phyloP scores from a whole-genome alignment of 2,113 vertebrate genomes.

The Lycaon pictus region DNA sequence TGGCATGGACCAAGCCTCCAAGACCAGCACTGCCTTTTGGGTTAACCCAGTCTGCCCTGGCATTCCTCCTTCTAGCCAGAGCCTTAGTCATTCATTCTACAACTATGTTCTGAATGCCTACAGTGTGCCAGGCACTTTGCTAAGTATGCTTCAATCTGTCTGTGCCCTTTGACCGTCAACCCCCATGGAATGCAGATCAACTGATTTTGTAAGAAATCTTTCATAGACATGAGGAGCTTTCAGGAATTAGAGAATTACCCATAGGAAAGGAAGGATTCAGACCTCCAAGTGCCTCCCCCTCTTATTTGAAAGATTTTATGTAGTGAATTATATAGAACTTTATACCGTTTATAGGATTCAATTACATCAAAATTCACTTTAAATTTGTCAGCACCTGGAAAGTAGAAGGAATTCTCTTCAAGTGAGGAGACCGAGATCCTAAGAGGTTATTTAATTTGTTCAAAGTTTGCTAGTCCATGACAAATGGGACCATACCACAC shows the following conservation, averaged over 20 bases:
- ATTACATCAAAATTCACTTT: neutral
- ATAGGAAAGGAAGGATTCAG: neutral
- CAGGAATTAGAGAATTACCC: neutral
- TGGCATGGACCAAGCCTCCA: neutral
- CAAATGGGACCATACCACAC: neutral
- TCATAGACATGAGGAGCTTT: neutral
- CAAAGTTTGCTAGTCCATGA: neutral
- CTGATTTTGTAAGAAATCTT: neutral
- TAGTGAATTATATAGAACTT: neutral
- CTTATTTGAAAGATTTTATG: neutral
- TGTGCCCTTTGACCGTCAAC: accelerated
- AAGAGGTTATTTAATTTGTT: neutral
- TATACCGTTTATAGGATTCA: neutral
- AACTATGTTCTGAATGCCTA: neutral
- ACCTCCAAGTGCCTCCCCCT: neutral
- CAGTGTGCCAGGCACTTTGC: neutral
- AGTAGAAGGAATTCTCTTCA: neutral
- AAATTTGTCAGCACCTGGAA: neutral
- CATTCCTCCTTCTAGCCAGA: accelerated
- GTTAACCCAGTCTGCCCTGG: no score
- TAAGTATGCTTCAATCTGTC: neutral
- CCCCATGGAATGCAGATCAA: neutral
- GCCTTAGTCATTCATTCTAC: neutral
- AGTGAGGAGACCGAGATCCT: neutral
- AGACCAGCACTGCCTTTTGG: neutral